phyloP scores from a whole-genome alignment of 2,113 vertebrate genomes.

The Alouatta palliata region DNA sequence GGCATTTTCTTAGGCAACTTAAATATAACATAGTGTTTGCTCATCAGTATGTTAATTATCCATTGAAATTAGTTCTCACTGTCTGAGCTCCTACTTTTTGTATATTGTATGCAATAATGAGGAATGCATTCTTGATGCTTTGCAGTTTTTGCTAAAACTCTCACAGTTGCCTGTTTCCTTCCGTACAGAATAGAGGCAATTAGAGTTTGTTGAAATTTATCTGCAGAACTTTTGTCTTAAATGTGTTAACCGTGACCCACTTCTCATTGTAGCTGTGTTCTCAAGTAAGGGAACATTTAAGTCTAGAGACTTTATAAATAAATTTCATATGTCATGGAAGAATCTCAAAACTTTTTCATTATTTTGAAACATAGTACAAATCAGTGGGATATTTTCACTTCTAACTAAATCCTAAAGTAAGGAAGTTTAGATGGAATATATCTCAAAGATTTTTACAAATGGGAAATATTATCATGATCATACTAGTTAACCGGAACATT shows the following conservation, averaged over 20 bases:
- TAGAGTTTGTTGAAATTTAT: background rate
- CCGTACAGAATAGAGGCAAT: background rate
- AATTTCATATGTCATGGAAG: background rate
- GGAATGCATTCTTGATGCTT: background rate
- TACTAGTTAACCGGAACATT: background rate
- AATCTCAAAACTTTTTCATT: background rate
- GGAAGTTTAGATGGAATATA: background rate
- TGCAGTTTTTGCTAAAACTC: background rate
- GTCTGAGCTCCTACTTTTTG: background rate
- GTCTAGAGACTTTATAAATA: background rate
- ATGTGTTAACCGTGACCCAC: background rate
- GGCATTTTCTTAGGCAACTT: background rate
- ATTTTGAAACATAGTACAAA: conserved; percentile 18
- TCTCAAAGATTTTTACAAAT: background rate
- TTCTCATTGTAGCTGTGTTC: background rate
- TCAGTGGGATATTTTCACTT: background rate
- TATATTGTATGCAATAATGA: background rate
- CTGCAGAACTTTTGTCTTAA: background rate
- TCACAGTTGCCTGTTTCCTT: background rate
- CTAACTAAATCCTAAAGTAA: background rate
- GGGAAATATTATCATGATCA: background rate
- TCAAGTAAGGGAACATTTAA: background rate
- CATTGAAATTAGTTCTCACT: background rate
- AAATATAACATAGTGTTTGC: background rate
- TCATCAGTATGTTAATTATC: background rate